Conservation (phyloP, 2,797 vertebrate genomes). For the Coranthus polyacanthus region DNA sequence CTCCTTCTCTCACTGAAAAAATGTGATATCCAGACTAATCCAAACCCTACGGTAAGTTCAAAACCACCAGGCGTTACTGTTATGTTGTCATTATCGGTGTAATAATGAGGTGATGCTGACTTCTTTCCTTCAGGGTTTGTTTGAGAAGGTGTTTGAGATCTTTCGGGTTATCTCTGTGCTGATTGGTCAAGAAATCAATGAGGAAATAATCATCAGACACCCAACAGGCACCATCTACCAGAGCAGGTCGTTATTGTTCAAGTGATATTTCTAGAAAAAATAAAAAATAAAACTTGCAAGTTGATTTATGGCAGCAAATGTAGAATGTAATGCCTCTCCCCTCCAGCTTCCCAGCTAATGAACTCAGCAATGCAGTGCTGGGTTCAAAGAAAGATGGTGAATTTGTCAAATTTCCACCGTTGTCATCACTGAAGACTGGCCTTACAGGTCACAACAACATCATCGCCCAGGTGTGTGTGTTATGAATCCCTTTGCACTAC, state of each 20-base stretch:
- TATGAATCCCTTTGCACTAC: background rate
- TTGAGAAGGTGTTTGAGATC: slow-evolving; percentile 62
- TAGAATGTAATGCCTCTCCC: background rate
- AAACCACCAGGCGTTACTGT: background rate
- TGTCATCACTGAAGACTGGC: slow-evolving; percentile 18
- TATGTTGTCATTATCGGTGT: background rate
- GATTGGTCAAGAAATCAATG: fast-evolving
- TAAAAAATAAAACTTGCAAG: background rate
- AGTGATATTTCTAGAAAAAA: background rate
- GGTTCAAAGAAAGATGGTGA: slow-evolving; percentile 54
- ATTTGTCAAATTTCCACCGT: slow-evolving; percentile 65
- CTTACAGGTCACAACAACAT: background rate
- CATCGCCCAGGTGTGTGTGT: slow-evolving; percentile 72
- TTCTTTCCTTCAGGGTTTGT: slow-evolving; percentile 58
- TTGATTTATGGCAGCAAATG: background rate
- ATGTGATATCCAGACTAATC: slow-evolving; percentile 55
- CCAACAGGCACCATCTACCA: slow-evolving; percentile 71
- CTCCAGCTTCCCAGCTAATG: slow-evolving; percentile 28
- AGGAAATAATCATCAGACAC: slow-evolving; percentile 15
- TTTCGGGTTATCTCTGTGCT: slow-evolving; percentile 31
- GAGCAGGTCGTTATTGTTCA: slow-evolving; percentile 61
- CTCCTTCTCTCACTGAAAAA: slow-evolving; percentile 52
- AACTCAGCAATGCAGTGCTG: slow-evolving; percentile 42
- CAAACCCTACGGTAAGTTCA: slow-evolving; percentile 44
- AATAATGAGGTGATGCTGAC: background rate